phyloP scores from a whole-genome alignment of 2,888 invertebrate species.

The Drosophila engyochracea region DNA sequence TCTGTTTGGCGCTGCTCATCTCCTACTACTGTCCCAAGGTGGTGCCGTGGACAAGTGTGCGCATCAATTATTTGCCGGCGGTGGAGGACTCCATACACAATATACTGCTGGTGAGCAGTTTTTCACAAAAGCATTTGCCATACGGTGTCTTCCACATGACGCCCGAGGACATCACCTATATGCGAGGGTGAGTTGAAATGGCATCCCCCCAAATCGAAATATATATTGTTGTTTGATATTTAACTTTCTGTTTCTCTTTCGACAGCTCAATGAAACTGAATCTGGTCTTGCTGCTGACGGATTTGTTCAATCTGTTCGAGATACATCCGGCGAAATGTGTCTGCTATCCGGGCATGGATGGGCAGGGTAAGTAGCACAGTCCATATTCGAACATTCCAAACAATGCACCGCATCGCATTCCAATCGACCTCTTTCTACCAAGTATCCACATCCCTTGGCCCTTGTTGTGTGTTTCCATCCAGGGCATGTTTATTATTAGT shows the following conservation, averaged over 20 bases:
- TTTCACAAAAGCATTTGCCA: slow-evolving; percentile 94
- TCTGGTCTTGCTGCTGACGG: slow-evolving; percentile 95
- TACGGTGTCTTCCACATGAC: slow-evolving; percentile 96
- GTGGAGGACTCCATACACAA: slow-evolving; percentile 94
- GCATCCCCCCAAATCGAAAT: background rate
- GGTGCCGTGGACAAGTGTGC: slow-evolving; percentile 90
- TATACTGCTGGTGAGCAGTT: slow-evolving; percentile 94
- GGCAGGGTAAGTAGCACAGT: slow-evolving; percentile 80
- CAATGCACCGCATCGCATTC: slow-evolving; percentile 74
- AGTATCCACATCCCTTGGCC: slow-evolving; percentile 32
- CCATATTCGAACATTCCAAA: slow-evolving; percentile 26
- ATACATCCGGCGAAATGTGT: slow-evolving; percentile 96
- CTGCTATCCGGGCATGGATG: slow-evolving; percentile 91
- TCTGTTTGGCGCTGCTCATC: slow-evolving; percentile 93
- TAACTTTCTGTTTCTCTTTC: background rate
- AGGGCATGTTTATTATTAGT: slow-evolving; percentile 47
- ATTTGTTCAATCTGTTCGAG: slow-evolving; percentile 97
- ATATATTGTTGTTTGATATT: background rate
- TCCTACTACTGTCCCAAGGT: slow-evolving; percentile 96
- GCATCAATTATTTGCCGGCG: slow-evolving; percentile 85
- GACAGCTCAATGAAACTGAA: slow-evolving; percentile 95
- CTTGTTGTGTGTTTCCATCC: slow-evolving; percentile 51
- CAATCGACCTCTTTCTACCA: slow-evolving; percentile 26
- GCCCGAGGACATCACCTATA: slow-evolving; percentile 97
- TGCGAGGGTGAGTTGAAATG: slow-evolving; percentile 90